Percentiles rank a stretch among this genome's conserved stretches.
Conservation (phyloP, 2,888 invertebrate species). For the Pheosia tremula region DNA sequence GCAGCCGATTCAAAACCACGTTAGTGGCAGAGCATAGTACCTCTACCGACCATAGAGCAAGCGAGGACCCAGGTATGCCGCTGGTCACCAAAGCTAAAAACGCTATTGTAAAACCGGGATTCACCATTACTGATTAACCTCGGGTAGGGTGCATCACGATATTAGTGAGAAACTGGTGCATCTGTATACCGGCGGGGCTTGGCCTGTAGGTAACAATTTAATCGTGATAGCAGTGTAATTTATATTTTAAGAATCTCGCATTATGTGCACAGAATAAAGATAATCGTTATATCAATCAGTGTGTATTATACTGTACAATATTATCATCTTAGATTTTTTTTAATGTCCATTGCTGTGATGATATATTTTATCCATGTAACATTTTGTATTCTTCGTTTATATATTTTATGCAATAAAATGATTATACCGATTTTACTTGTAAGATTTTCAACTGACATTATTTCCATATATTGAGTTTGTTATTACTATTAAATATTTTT, state of each 20-base stretch:
- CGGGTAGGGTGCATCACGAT: no score
- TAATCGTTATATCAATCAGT: constrained; percentile 12
- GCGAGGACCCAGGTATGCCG: constrained; percentile 49
- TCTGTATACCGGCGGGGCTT: no score
- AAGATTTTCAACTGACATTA: constrained; percentile 22
- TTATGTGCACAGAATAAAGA: constrained; percentile 12
- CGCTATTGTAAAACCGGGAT: constrained; percentile 65
- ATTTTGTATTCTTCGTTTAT: constrained; percentile 10
- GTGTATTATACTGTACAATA: constrained; percentile 17
- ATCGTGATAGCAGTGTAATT: constrained; percentile 27
- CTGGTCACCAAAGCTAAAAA: constrained; percentile 69
- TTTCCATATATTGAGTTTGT: constrained; percentile 30
- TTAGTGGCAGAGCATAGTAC: constrained; percentile 62
- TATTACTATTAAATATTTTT: constrained; percentile 15
- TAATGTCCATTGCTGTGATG: constrained; percentile 22
- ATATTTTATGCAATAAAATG: constrained; percentile 19
- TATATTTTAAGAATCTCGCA: constrained; percentile 21
- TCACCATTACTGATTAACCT: constrained; percentile 55
- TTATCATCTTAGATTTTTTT: constrained; percentile 17
- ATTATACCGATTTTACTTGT: constrained; percentile 13
- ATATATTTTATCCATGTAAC: constrained; percentile 11
- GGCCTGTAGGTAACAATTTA: constrained; percentile 3
- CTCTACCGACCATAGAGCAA: constrained; percentile 53
- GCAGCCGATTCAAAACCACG: constrained; percentile 74
- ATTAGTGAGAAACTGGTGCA: no score